A percentile compares a stretch with the other conserved stretches of the same genome.
phyloP scores from a whole-genome alignment of 2,888 invertebrate genomes.

The Tethea ocularis region DNA sequence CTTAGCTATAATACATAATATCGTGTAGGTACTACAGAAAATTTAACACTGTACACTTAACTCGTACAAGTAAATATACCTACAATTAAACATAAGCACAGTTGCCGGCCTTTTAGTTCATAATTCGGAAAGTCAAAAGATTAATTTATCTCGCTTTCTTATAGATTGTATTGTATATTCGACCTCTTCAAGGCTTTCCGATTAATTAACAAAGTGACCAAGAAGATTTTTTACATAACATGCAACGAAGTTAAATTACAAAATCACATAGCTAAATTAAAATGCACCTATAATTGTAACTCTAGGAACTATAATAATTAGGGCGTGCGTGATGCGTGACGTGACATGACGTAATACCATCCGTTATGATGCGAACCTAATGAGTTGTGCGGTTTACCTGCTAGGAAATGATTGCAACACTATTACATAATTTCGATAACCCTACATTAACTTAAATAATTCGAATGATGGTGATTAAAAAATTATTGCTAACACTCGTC shows the following conservation, averaged over 20 bases:
- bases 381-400: slow-evolving; percentile 1
- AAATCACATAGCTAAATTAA: slow-evolving; percentile 53
- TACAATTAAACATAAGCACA: not conserved
- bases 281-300: slow-evolving; percentile 72
- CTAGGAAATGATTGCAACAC: not conserved
- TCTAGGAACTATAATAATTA: slow-evolving; percentile 72
- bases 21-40: slow-evolving; percentile 1
- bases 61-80: slow-evolving; percentile 15
- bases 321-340: slow-evolving; percentile 18
- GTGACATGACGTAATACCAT: slow-evolving; percentile 34
- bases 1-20: not conserved
- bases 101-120: not conserved
- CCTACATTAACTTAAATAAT: slow-evolving; percentile 8
- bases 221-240: slow-evolving; percentile 27
- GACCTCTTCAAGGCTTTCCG: not conserved
- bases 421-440: slow-evolving; percentile 13
- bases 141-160: not conserved
- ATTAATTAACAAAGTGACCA: not conserved
- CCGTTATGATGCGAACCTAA: slow-evolving; percentile 9
- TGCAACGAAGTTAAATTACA: slow-evolving; percentile 43
- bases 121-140: not conserved
- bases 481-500: slow-evolving; percentile 12
- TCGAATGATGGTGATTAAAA: slow-evolving; percentile 9
- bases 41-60: slow-evolving; percentile 3
- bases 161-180: not conserved